Evolutionary conservation across 2,113 vertebrate genomes (phyloP), one percentile per base, ranked within the genome.

Genomic region (Arenaria interpres): DNA sequence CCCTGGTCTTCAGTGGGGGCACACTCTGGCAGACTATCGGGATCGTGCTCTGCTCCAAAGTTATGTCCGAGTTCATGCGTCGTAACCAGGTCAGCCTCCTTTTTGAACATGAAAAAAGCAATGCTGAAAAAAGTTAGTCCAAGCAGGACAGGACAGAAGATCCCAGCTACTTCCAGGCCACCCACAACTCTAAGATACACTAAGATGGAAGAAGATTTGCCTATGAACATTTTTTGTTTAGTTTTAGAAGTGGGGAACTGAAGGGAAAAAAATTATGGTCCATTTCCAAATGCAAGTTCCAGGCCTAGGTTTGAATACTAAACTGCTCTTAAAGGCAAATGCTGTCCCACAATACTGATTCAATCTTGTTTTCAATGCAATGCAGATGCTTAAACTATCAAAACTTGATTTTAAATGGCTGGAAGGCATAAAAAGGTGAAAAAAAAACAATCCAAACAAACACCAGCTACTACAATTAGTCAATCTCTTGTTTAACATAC

Each of bases 71-170:
- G 96, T 81, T 99, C 99, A 77, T 99, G 99, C 30, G 99, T 99
- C 7, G 99, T 99, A 77, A 99, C 99, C 91, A 99, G 96, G 96
- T 99, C 99, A 5, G 99, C 99, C 97, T 99, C 99, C 99, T 99
- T 94, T 95, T 71, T 6, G 30, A 75, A 24, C 15, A 71, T 25
- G 24, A 45, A 71, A 71, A 83, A 51, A 75, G 3, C 4, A 68
- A 33, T 9, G 45, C 15, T 68, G 45, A 63, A 89, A 90, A 39
- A 54, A 74, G 30, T 8, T 10, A 68, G n/a, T 41, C 76, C 1
- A 1, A 88, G 30, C 30, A 92, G 35, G 35, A 62, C 54, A 53
- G 7, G 14, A 51, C 35, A 80, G 32, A 81, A 53, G 14, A 88
- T 50, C 41, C 32, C 74, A 83, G 22, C 28, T 82, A 24, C 18